Conservation (phyloP, 2,888 invertebrate genomes). For the Pseudoips prasinana region DNA sequence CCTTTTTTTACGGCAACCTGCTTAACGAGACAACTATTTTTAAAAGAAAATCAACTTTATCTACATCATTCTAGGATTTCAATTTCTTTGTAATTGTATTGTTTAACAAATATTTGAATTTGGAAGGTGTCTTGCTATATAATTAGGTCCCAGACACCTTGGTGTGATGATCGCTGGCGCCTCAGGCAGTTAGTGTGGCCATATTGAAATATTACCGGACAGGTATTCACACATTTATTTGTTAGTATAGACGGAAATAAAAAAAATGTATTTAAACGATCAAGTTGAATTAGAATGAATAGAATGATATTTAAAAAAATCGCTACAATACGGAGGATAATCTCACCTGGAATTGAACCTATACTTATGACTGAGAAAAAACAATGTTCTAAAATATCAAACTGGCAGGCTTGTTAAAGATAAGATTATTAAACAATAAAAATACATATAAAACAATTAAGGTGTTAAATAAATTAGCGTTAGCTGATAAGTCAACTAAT, state of each 20-base stretch:
- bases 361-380: too few relatives aligned
- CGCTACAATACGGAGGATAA: too few relatives aligned
- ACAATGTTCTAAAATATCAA: too few relatives aligned
- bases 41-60: constrained; percentile 36
- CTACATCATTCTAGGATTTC: constrained; percentile 22
- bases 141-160: constrained; percentile 78
- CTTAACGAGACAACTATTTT: constrained; percentile 33
- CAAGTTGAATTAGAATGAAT: too few relatives aligned
- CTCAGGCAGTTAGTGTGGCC: constrained; percentile 52
- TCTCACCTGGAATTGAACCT: too few relatives aligned
- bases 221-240: constrained; percentile 19
- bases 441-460: too few relatives aligned
- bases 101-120: constrained; percentile 66
- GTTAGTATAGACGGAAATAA: background rate
- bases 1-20: constrained; percentile 40
- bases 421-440: too few relatives aligned
- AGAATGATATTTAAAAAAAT: too few relatives aligned
- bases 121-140: constrained; percentile 66
- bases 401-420: too few relatives aligned
- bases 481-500: too few relatives aligned
- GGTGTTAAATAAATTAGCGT: too few relatives aligned
- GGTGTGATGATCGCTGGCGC: constrained; percentile 70
- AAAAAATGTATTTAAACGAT: too few relatives aligned
- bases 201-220: constrained; percentile 32
- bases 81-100: constrained; percentile 34